Conservation (phyloP, 1,140 invertebrate species). For the Drosophila mayri region DNA sequence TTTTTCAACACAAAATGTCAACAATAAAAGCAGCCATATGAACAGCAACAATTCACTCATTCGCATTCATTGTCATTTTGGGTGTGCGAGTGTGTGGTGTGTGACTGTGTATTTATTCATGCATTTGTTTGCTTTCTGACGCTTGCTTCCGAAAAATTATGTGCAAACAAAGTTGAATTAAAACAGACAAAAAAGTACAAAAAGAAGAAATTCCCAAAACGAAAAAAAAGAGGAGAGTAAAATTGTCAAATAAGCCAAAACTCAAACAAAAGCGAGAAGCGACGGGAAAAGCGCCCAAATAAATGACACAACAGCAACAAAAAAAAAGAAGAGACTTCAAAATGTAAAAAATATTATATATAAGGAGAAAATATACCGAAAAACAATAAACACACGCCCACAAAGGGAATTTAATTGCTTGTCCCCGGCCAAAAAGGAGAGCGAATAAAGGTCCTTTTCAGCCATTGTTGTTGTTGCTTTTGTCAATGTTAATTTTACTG, state of each 20-base stretch:
- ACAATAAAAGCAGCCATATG: slow-evolving; percentile 40
- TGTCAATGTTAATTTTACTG: slow-evolving; percentile 74
- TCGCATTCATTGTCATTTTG: slow-evolving; percentile 73
- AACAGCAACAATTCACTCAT: slow-evolving; percentile 58
- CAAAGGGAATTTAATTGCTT: slow-evolving; percentile 77
- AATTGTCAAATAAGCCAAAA: slow-evolving; percentile 81
- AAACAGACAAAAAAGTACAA: slow-evolving; percentile 52
- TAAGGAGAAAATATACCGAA: slow-evolving; percentile 33
- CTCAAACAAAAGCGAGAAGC: slow-evolving; percentile 68
- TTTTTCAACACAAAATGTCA: slow-evolving; percentile 53
- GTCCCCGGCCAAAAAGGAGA: slow-evolving; percentile 30
- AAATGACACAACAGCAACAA: slow-evolving; percentile 9
- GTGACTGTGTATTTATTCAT: slow-evolving; percentile 72
- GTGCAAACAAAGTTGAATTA: slow-evolving; percentile 79
- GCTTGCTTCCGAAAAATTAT: slow-evolving; percentile 82
- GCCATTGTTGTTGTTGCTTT: slow-evolving; percentile 49
- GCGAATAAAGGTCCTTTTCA: slow-evolving; percentile 44
- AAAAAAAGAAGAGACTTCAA: slow-evolving; percentile 25
- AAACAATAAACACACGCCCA: slow-evolving; percentile 52
- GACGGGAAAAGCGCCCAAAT: slow-evolving; percentile 22
- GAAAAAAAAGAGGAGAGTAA: slow-evolving; percentile 52
- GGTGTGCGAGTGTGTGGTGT: neutral
- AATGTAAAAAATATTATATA: slow-evolving; percentile 26
- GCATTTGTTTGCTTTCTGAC: slow-evolving; percentile 81
- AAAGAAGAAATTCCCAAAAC: neutral